A percentile compares a stretch with the other conserved stretches of the same genome.
Evolutionary conservation across 2,888 invertebrate species (phyloP).

Genomic region (Andrena flavipes): DNA sequence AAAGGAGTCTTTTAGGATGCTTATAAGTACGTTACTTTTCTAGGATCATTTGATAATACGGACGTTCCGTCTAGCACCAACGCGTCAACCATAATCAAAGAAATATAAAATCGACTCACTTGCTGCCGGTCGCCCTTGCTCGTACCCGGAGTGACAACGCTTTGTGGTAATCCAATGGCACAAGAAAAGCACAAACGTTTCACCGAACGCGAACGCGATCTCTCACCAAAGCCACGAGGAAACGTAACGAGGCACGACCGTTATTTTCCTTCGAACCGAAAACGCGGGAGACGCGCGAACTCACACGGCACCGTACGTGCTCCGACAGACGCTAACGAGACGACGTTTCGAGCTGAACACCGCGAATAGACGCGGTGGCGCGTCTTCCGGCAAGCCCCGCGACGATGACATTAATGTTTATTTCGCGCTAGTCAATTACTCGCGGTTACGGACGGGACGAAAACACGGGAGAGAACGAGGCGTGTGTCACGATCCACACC

Average conservation of each 20-base stretch:
- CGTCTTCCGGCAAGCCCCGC: constrained; percentile 51
- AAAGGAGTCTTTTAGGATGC: not conserved
- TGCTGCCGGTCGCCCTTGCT: not conserved
- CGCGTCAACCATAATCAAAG: not conserved
- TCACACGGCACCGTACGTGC: constrained; percentile 12
- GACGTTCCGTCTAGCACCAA: not conserved
- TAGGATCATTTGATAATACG: not conserved
- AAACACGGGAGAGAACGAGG: not conserved
- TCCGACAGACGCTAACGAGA: not conserved
- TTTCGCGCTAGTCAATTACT: constrained; percentile 25
- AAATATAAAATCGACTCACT: constrained; percentile 36
- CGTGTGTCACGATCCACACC: constrained; percentile 56
- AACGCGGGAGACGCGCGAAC: constrained; percentile 29
- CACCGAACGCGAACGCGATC: constrained; percentile 30
- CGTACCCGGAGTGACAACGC: not conserved
- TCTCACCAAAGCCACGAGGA: constrained; percentile 21
- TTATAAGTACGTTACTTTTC: not conserved
- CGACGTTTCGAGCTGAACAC: constrained; percentile 9
- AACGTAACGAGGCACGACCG: not conserved
- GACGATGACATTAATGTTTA: constrained; percentile 68
- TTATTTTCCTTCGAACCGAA: not conserved
- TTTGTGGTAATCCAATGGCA: constrained; percentile 60
- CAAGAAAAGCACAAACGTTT: constrained; percentile 26
- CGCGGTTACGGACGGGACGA: constrained; percentile 11
- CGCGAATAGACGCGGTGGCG: constrained; percentile 64